Percentiles rank a stretch among this genome's conserved stretches.
Conservation (phyloP, 1,140 invertebrate genomes). For the Tenebrio molitor region DNA sequence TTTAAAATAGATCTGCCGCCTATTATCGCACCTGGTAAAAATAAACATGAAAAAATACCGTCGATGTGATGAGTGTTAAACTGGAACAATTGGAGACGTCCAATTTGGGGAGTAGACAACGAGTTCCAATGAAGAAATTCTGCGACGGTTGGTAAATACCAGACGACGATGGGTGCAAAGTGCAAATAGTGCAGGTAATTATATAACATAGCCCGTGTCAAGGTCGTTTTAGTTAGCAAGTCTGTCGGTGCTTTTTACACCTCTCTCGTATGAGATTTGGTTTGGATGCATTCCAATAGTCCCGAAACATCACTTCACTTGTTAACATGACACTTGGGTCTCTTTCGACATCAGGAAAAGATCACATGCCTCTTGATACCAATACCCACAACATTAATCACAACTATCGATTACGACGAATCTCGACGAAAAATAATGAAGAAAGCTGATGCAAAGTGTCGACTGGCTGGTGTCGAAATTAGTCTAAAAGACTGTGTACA, state of each 20-base stretch:
- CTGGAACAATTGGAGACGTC: too few species aligned
- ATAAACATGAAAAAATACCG: neutral
- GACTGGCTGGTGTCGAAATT: too few species aligned
- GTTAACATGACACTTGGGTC: slow-evolving; percentile 23
- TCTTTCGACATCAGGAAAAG: slow-evolving; percentile 7
- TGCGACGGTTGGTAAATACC: slow-evolving; percentile 18
- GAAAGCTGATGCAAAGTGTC: neutral
- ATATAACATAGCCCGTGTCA: slow-evolving; percentile 44
- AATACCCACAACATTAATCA: slow-evolving; percentile 11
- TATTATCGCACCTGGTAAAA: slow-evolving; percentile 1
- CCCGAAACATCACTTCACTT: slow-evolving; percentile 16
- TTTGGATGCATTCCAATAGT: slow-evolving; percentile 27
- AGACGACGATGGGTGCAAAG: slow-evolving; percentile 18
- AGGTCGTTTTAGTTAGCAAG: slow-evolving; percentile 45
- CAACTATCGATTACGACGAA: slow-evolving; percentile 1
- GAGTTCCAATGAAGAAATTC: slow-evolving; percentile 17
- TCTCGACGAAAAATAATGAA: slow-evolving; percentile 15
- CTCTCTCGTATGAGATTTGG: slow-evolving; percentile 31
- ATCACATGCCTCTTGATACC: slow-evolving; percentile 9
- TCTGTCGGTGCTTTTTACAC: slow-evolving; percentile 48
- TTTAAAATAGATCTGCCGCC: neutral
- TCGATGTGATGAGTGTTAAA: neutral
- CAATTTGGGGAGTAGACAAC: neutral
- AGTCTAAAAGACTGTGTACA: too few species aligned
- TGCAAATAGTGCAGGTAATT: slow-evolving; percentile 41